Evolutionary conservation across 2,797 vertebrate genomes (phyloP).

Genomic region (Pterois miles): DNA sequence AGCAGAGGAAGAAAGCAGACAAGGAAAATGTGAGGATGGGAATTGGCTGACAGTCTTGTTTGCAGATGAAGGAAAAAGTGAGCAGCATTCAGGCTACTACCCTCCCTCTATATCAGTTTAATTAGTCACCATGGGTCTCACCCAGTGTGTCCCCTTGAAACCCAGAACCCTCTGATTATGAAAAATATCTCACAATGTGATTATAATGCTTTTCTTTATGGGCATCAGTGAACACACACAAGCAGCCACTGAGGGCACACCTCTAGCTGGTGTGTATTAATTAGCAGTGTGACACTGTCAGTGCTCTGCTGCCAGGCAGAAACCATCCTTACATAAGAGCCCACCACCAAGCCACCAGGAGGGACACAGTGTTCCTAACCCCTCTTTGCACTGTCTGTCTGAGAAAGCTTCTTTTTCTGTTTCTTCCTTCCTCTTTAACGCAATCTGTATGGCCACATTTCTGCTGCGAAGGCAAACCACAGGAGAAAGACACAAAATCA

Average conservation of each 20-base stretch:
- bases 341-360: constrained; percentile 57
- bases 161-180: background rate
- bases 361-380: constrained; percentile 68
- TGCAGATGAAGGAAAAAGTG: background rate
- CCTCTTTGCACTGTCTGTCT: constrained; percentile 21
- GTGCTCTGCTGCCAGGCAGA: constrained; percentile 67
- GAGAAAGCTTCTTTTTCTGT: constrained; percentile 1
- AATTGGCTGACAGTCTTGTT: background rate
- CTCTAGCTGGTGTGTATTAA: constrained; percentile 64
- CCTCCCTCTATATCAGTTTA: background rate
- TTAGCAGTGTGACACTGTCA: constrained; percentile 58
- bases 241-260: constrained; percentile 25
- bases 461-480: constrained; percentile 26
- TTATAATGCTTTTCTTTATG: constrained; percentile 9
- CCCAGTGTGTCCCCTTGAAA: background rate
- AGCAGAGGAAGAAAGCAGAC: background rate
- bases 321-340: constrained; percentile 69
- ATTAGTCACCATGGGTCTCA: background rate
- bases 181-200: background rate
- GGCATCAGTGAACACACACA: constrained; percentile 6
- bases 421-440: background rate
- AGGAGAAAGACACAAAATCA: constrained; percentile 20
- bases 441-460: constrained; percentile 27
- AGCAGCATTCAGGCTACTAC: background rate
- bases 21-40: background rate